Percentiles rank a stretch among this genome's conserved stretches.
Evolutionary conservation across 2,113 vertebrate species (phyloP).

Genomic region (Columbina picui): DNA sequence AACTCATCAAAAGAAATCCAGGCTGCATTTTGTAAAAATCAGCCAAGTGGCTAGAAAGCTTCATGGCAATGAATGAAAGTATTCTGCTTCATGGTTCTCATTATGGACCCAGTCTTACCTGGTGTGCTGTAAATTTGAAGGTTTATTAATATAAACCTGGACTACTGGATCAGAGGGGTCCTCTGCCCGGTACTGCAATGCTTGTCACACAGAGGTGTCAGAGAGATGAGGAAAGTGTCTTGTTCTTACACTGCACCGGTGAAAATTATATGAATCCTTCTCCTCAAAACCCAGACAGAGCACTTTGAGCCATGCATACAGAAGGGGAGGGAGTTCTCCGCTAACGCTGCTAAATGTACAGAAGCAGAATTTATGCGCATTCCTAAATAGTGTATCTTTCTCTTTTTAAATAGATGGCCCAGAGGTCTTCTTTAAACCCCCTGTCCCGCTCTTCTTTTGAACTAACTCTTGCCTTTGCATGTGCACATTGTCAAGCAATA

Average conservation of each 20-base stretch:
- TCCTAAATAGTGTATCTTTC: constrained; percentile 5
- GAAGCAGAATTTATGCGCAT: background rate
- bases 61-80: background rate
- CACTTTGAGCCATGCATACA: background rate
- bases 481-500: constrained; percentile 68
- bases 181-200: background rate
- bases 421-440: constrained; percentile 22
- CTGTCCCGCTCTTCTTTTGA: background rate
- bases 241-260: background rate
- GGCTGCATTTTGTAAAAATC: constrained; percentile 51
- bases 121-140: background rate
- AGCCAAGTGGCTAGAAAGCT: constrained; percentile 29
- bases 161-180: background rate
- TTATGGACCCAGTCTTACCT: background rate
- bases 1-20: constrained; percentile 52
- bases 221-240: background rate
- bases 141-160: background rate
- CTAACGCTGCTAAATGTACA: background rate
- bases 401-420: background rate
- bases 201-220: background rate
- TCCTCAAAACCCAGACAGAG: background rate
- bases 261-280: fast-evolving
- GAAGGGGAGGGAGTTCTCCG: background rate
- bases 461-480: background rate
- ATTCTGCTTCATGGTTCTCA: background rate